phyloP scores from a whole-genome alignment of 2,888 invertebrate species.

The Aphodius granarius region DNA sequence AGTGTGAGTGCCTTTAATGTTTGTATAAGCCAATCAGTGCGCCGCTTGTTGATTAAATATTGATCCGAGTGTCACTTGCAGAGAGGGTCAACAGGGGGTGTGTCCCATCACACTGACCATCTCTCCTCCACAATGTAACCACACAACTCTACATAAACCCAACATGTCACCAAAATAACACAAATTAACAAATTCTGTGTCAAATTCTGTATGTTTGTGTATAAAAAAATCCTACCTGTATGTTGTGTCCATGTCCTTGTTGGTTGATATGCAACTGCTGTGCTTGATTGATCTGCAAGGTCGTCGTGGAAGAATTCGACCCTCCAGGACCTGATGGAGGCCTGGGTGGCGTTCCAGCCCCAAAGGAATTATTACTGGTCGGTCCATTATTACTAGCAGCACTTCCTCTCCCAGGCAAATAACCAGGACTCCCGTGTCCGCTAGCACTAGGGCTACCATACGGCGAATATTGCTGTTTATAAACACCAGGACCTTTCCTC shows the following conservation, averaged over 20 bases:
- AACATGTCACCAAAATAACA: neutral
- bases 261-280: conserved; percentile 87
- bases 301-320: conserved; percentile 55
- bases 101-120: conserved; percentile 12
- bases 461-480: conserved; percentile 68
- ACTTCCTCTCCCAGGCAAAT: conserved; percentile 39
- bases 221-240: conserved; percentile 67
- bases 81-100: conserved; percentile 14
- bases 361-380: conserved; percentile 33
- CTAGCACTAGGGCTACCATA: conserved; percentile 67
- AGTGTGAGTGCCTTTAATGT: neutral
- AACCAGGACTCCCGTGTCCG: conserved; percentile 60
- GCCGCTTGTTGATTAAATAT: conserved; percentile 48
- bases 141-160: neutral
- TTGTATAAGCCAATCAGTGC: conserved; percentile 41
- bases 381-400: conserved; percentile 37
- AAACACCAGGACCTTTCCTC: conserved; percentile 42
- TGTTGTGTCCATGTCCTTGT: conserved; percentile 70
- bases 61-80: conserved; percentile 48
- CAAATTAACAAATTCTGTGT: neutral
- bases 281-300: conserved; percentile 83
- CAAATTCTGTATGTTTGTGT: neutral
- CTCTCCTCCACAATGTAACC: neutral
- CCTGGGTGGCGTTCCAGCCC: conserved; percentile 55
- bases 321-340: conserved; percentile 57